These are phyloP conservation scores for Penaeus japonicus DNA, from an alignment of 1,140 invertebrate species.

Conservation along the genomic window DNA sequence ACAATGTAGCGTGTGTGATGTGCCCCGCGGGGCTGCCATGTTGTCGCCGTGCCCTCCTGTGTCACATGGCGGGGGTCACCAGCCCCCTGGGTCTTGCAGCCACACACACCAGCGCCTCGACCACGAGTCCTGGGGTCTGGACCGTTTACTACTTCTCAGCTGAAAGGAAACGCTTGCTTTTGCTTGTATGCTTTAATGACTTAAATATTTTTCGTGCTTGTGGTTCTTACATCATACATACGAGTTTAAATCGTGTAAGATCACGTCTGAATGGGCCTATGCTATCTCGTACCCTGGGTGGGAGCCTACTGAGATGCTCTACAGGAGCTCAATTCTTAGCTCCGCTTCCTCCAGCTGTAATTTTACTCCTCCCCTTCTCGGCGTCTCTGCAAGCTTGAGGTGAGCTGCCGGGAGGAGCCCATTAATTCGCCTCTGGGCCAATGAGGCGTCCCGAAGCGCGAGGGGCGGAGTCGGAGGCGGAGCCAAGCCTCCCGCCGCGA, in stretches of 20 bases:
- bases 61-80: constrained; percentile 54
- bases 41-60: constrained; percentile 40
- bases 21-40: constrained; percentile 18
- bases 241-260: background rate
- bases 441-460: constrained; percentile 9
- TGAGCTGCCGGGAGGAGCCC: constrained; percentile 29
- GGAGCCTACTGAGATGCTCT: constrained; percentile 53
- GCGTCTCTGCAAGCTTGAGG: constrained; percentile 13
- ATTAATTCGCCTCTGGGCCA: constrained; percentile 14
- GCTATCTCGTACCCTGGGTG: constrained; percentile 8
- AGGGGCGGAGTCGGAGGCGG: constrained; percentile 42
- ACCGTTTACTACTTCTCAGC: background rate
- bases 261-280: background rate
- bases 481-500: background rate
- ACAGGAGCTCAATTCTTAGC: constrained; percentile 39
- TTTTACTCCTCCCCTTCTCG: constrained; percentile 30
- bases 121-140: background rate
- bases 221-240: background rate
- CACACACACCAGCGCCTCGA: background rate
- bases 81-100: constrained; percentile 19
- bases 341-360: constrained; percentile 35
- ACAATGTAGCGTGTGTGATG: constrained; percentile 52
- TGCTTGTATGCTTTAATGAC: background rate
- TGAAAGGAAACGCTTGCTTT: background rate
- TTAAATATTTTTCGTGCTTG: background rate